Base-by-base conservation (phyloP, 2,113 vertebrate genomes). In the Protobothrops mucrosquamatus region DNA sequence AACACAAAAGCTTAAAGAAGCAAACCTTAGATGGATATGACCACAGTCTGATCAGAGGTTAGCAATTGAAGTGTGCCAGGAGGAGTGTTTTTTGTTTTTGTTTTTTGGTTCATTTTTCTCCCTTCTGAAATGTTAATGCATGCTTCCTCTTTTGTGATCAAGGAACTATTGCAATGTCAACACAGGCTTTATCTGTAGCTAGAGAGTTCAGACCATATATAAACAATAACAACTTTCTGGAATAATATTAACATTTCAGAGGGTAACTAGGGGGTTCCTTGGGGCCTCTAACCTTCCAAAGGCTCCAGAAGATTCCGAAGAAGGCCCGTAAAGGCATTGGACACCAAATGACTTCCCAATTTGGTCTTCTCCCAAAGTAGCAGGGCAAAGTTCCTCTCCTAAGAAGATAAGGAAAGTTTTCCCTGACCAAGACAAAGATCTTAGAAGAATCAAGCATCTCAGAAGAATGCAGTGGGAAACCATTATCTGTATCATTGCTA, bases 11-110 rank as follows among this genome's bases (percentile, higher is more conserved):
- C 51, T 2, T 2, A 87, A 20, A 55, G 57, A 7, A 88, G 20
- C 29, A 57, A 91, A 81, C 57, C 52, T 56, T 29, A 56, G 43
- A 57, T 87, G 61, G 74, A 85, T 94, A 90, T 93, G 74, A 93
- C 92, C 93, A n/a, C 9, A 56, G 94, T 69, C 89, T 92, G 61
- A 64, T 93, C 18, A 89, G 57, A 61, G 11, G 54, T 10, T 94
- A 93, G 39, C 46, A 54, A 88, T 64, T 69, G 26, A 87, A 18
- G 26, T 51, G 2, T 55, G 88, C 34, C 34, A 22, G 74, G 34
- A 81, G 74, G 18, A 5, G 1, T 51, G 8, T 2, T n/a, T n/a
- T 29, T 2, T n/a, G n/a, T n/a, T n/a, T n/a, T n/a, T n/a, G n/a
- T n/a, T 29, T 64, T 46, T 85, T 14, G 39, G 89, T 10, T 89